Evolutionary conservation across 2,113 vertebrate species (phyloP).

Genomic region (Regulus satrapa): DNA sequence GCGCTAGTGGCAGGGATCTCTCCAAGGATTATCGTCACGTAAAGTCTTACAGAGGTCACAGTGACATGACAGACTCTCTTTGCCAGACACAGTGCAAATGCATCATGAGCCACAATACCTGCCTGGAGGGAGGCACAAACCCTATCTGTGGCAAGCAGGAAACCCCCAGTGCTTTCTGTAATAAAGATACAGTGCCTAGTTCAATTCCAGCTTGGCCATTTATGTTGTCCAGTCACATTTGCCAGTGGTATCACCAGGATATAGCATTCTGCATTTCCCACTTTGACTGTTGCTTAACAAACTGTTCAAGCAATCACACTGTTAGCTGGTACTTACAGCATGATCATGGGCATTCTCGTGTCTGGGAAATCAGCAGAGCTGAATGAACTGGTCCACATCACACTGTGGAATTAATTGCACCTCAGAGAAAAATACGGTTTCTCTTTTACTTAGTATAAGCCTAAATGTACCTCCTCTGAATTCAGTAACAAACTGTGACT

Average conservation of each 20-base stretch:
- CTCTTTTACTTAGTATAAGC: background rate
- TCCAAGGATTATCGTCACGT: background rate
- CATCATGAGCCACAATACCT: background rate
- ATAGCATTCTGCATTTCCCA: background rate
- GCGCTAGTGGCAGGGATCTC: background rate
- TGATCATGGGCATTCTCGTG: background rate
- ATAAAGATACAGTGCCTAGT: background rate
- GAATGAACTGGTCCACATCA: background rate
- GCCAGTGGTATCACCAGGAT: background rate
- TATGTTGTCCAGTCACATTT: background rate
- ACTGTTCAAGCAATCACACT: background rate
- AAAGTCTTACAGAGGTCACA: background rate
- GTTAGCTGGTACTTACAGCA: background rate
- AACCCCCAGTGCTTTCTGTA: background rate
- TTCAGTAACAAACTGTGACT: background rate
- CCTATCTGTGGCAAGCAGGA: background rate
- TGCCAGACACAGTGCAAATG: rapidly evolving
- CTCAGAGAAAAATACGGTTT: background rate
- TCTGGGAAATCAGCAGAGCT: background rate
- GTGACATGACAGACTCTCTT: background rate
- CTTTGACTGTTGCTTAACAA: background rate
- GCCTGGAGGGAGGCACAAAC: background rate
- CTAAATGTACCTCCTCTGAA: background rate
- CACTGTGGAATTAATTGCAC: background rate
- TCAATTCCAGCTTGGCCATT: background rate